Evolutionary conservation across 2,888 invertebrate genomes (phyloP).

Genomic region (Phalera bucephala): DNA sequence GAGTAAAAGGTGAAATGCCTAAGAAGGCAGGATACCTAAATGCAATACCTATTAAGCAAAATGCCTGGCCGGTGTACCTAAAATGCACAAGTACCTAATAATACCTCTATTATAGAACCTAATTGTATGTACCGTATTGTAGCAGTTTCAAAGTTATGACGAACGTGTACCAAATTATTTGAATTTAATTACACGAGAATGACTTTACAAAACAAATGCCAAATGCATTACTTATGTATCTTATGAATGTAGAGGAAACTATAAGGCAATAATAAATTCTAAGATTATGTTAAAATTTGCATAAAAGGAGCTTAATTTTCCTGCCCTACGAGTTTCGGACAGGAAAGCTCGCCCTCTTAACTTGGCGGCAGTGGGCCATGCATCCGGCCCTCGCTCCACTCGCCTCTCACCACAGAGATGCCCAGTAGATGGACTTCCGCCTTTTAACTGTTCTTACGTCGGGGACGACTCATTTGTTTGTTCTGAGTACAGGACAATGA

Average conservation of each 20-base stretch:
- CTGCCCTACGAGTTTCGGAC: constrained; percentile 35
- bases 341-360: constrained; percentile 62
- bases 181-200: too few species aligned
- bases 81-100: too few species aligned
- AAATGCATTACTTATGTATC: too few species aligned
- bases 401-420: constrained; percentile 40
- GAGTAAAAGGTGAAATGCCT: too few species aligned
- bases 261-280: constrained; percentile 23
- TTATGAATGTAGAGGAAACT: not conserved
- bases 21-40: too few species aligned
- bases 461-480: constrained; percentile 28
- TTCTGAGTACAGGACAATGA: constrained; percentile 22
- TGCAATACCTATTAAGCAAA: too few species aligned
- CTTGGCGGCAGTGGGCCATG: constrained; percentile 57
- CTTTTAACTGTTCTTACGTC: constrained; percentile 58
- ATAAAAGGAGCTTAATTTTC: constrained; percentile 37
- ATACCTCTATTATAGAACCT: too few species aligned
- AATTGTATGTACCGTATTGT: too few species aligned
- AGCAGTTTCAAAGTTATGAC: too few species aligned
- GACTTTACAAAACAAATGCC: too few species aligned
- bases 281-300: constrained; percentile 30
- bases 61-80: too few species aligned
- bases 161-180: too few species aligned
- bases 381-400: constrained; percentile 53
- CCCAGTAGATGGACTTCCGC: constrained; percentile 76